A percentile compares a stretch with the other conserved stretches of the same genome.
These are phyloP conservation scores for Muscidifurax raptorellus DNA, from an alignment of 1,140 invertebrate species.

Conservation along the genomic window DNA sequence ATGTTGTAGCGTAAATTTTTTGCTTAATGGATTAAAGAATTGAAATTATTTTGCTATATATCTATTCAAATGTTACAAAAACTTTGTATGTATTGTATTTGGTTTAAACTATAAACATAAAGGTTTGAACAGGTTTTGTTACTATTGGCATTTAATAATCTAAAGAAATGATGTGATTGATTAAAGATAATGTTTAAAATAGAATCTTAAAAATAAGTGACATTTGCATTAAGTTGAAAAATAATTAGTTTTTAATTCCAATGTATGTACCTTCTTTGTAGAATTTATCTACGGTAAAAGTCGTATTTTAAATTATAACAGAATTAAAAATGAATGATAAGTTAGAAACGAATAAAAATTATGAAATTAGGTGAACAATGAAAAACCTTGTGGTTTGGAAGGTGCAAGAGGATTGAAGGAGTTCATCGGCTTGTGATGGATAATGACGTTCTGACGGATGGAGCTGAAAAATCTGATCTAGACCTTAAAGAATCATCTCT, in stretches of 20 bases:
- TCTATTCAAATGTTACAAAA: no score
- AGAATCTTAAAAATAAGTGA: no score
- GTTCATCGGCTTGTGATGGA: slow-evolving; percentile 53
- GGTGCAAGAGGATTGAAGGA: slow-evolving; percentile 43
- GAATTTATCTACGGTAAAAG: not conserved
- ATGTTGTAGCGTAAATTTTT: no score
- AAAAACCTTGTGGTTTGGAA: slow-evolving; percentile 31
- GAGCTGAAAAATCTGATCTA: slow-evolving; percentile 55
- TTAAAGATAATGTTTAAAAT: not conserved
- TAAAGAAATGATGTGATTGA: not conserved
- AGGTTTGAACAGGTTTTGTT: not conserved
- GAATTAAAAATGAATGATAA: not conserved
- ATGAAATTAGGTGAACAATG: slow-evolving; percentile 3
- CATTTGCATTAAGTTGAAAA: no score
- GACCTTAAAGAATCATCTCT: slow-evolving; percentile 59
- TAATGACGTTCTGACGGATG: slow-evolving; percentile 53
- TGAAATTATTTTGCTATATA: no score
- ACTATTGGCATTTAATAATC: not conserved
- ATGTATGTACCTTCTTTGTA: no score
- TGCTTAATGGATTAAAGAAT: no score
- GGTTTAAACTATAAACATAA: no score
- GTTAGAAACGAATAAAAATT: not conserved
- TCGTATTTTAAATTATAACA: not conserved
- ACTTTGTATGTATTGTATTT: no score
- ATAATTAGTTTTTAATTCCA: no score